These are phyloP conservation scores for Phylloscopus trochilus DNA, from an alignment of 2,113 vertebrate species.

Conservation along the genomic window DNA sequence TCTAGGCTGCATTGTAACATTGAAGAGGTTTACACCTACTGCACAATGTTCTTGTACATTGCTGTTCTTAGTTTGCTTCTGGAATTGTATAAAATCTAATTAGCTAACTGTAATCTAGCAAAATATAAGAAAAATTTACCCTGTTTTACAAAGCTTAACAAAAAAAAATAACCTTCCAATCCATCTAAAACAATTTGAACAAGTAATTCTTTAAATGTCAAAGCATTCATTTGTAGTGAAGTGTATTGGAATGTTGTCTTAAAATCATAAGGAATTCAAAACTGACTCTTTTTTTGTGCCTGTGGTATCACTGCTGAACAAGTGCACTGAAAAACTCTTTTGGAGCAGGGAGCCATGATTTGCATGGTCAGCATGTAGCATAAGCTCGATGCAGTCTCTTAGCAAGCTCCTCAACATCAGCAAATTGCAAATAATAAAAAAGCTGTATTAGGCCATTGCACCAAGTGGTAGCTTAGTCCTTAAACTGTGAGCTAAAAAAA, in stretches of 20 bases:
- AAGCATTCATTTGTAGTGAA: not conserved
- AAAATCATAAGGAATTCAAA: not conserved
- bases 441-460: not conserved
- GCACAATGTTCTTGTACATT: not conserved
- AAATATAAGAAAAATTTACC: not conserved
- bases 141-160: not conserved
- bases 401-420: not conserved
- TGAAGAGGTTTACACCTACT: not conserved
- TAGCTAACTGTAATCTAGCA: not conserved
- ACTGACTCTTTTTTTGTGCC: not conserved
- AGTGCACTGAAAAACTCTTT: not conserved
- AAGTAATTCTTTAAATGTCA: not conserved
- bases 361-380: accelerated
- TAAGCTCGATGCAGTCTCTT: accelerated
- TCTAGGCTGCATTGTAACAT: not conserved
- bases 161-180: not conserved
- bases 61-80: not conserved
- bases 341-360: not conserved
- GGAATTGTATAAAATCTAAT: not conserved
- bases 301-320: not conserved
- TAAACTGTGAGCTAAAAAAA: not conserved
- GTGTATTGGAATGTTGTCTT: not conserved
- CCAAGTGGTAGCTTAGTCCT: not conserved
- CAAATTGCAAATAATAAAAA: not conserved
- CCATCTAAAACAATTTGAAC: not conserved